phyloP scores from a whole-genome alignment of 23 tunicate genomes.

The Diplosoma virens region DNA sequence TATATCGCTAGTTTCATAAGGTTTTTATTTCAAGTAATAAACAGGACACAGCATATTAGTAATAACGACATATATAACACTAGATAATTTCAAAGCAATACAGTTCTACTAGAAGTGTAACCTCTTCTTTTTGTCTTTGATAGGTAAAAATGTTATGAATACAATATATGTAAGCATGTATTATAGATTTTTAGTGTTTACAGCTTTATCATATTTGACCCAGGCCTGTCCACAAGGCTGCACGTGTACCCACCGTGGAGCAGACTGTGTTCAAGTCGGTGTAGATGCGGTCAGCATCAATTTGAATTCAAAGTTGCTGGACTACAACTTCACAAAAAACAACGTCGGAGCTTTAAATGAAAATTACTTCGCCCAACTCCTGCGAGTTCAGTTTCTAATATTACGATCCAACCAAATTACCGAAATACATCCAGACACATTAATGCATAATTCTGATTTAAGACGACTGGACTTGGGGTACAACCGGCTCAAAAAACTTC shows the following conservation, averaged over 20 bases:
- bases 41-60: too few species aligned
- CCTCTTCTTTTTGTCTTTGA: too few species aligned
- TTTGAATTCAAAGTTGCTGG: not conserved
- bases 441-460: constrained; percentile 3
- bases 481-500: constrained; percentile 5
- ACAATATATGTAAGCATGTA: too few species aligned
- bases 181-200: not conserved
- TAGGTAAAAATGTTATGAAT: too few species aligned
- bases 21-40: too few species aligned
- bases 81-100: too few species aligned
- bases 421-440: not conserved
- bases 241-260: not conserved
- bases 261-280: not conserved
- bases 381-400: not conserved
- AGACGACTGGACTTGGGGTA: not conserved
- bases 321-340: constrained; percentile 8
- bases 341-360: not conserved
- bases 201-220: not conserved
- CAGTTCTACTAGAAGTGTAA: too few species aligned
- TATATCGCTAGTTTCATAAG: too few species aligned
- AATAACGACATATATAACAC: too few species aligned
- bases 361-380: not conserved
- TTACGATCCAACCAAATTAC: constrained; percentile 16
- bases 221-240: constrained; percentile 4
- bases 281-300: not conserved